phyloP scores from a whole-genome alignment of 1,140 invertebrate genomes.

The Drosophila sp. region DNA sequence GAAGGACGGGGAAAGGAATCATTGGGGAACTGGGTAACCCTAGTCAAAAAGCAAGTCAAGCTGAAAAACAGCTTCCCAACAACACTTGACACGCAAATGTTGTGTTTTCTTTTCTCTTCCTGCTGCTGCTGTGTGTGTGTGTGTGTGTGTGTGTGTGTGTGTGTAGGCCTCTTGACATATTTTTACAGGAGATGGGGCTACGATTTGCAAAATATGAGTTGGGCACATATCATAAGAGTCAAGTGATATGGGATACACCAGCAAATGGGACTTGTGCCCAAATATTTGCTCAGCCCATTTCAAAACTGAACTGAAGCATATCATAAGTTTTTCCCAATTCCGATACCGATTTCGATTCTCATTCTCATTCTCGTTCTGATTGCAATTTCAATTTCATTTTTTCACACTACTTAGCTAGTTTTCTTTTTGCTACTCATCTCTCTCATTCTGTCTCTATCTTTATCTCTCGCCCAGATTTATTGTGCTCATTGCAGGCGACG shows the following conservation, averaged over 20 bases:
- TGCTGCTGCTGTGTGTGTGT: conserved; percentile 1
- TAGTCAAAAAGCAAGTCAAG: conserved; percentile 79
- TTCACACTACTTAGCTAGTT: conserved; percentile 30
- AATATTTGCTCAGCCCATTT: conserved; percentile 61
- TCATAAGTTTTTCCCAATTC: conserved; percentile 59
- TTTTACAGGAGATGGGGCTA: conserved; percentile 11
- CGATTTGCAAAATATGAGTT: conserved; percentile 53
- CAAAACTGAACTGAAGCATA: conserved; percentile 51
- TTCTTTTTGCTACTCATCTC: background rate
- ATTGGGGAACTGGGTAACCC: conserved; percentile 29
- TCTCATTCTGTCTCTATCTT: conserved; percentile 4
- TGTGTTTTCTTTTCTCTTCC: conserved; percentile 30
- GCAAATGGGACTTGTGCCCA: conserved; percentile 44
- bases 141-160: conserved; percentile 10
- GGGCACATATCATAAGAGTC: conserved; percentile 32
- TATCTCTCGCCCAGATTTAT: conserved; percentile 67
- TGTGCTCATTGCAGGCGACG: conserved; percentile 70
- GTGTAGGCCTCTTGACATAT: conserved; percentile 35
- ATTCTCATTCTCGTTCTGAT: conserved; percentile 40
- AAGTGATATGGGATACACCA: conserved; percentile 31
- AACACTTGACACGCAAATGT: conserved; percentile 76
- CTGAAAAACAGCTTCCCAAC: conserved; percentile 75
- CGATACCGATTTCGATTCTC: conserved; percentile 3
- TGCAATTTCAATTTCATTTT: conserved; percentile 45
- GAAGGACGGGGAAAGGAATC: background rate